Conservation (phyloP, 2,888 invertebrate species). For the Oligia strigilis region DNA sequence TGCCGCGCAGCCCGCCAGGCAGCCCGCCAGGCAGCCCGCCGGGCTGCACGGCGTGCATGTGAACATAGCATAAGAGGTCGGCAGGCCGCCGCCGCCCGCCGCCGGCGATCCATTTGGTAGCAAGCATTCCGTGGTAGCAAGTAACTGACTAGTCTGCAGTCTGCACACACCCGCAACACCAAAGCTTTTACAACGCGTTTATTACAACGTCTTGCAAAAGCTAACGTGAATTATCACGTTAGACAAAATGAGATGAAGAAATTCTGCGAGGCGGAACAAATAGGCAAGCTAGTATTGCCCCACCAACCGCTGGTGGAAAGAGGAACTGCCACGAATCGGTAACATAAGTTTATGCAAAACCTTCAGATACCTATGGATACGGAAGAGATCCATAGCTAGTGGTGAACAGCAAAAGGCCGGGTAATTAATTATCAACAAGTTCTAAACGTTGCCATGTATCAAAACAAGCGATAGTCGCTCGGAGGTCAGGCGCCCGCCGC, state of each 20-base stretch:
- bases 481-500: conserved; percentile 38
- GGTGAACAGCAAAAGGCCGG: not conserved
- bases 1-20: too few relatives aligned
- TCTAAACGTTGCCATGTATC: conserved; percentile 1
- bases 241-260: not conserved
- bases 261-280: not conserved
- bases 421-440: too few relatives aligned
- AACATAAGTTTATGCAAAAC: not conserved
- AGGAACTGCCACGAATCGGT: not conserved
- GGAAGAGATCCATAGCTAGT: not conserved
- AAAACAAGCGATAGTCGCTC: conserved; percentile 3
- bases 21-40: too few relatives aligned
- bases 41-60: too few relatives aligned
- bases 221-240: too few relatives aligned
- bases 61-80: too few relatives aligned
- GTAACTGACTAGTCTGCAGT: not conserved
- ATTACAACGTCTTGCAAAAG: too few relatives aligned
- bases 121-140: too few relatives aligned
- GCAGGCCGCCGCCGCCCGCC: not conserved
- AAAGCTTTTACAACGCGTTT: not conserved
- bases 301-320: not conserved
- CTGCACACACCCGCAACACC: not conserved
- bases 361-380: not conserved
- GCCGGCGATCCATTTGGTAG: not conserved
- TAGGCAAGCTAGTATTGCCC: not conserved